Evolutionary conservation across 2,888 invertebrate species (phyloP).

Genomic region (Tineola bisselliella): DNA sequence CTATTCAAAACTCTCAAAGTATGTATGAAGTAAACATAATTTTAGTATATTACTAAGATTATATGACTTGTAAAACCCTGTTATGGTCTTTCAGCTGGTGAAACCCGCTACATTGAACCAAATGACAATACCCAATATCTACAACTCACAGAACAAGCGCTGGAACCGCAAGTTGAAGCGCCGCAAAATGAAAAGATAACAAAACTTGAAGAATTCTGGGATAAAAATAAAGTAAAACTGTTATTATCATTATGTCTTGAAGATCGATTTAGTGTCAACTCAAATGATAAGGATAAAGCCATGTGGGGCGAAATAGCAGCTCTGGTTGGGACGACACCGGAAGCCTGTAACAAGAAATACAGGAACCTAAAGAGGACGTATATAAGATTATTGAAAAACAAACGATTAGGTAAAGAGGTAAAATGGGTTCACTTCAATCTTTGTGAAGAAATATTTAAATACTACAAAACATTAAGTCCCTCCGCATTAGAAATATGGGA

Average conservation of each 20-base stretch:
- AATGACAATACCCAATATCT: slow-evolving; percentile 40
- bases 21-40: too few species aligned
- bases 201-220: slow-evolving; percentile 44
- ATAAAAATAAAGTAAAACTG: slow-evolving; percentile 42
- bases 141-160: slow-evolving; percentile 33
- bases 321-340: slow-evolving; percentile 36
- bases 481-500: slow-evolving; percentile 49
- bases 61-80: neutral
- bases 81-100: slow-evolving; percentile 37
- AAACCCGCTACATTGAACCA: slow-evolving; percentile 37
- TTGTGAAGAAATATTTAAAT: slow-evolving; percentile 53
- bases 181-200: slow-evolving; percentile 18
- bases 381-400: slow-evolving; percentile 50
- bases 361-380: slow-evolving; percentile 48
- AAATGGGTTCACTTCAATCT: slow-evolving; percentile 52
- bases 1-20: slow-evolving; percentile 48
- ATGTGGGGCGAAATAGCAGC: slow-evolving; percentile 41
- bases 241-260: slow-evolving; percentile 45
- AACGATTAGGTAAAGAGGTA: slow-evolving; percentile 43
- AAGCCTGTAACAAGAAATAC: slow-evolving; percentile 50
- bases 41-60: too few species aligned
- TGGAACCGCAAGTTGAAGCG: slow-evolving; percentile 16
- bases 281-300: slow-evolving; percentile 32
- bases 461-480: slow-evolving; percentile 38
- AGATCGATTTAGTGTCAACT: slow-evolving; percentile 24